Conservation (phyloP, 2,888 invertebrate species). For the Conus canariensis region DNA sequence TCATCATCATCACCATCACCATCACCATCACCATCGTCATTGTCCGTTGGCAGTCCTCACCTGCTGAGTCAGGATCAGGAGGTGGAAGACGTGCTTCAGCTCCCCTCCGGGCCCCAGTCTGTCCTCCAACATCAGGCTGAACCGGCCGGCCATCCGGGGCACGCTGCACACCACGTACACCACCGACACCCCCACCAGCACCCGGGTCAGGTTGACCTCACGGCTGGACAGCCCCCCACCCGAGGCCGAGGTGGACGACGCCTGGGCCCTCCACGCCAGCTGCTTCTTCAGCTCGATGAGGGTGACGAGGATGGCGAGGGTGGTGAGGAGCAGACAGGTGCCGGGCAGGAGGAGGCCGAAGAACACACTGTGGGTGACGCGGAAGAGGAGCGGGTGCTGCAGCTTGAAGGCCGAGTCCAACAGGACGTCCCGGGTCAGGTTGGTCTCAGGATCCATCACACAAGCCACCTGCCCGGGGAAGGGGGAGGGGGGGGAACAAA, state of each 20-base stretch:
- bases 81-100: not conserved
- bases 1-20: too few species aligned
- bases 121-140: not conserved
- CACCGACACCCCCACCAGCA: not conserved
- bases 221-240: too few species aligned
- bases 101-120: not conserved
- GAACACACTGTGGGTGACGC: not conserved
- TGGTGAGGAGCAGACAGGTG: not conserved
- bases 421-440: not conserved
- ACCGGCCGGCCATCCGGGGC: not conserved
- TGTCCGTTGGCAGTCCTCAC: not conserved
- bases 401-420: not conserved
- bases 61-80: not conserved
- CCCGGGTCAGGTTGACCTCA: not conserved
- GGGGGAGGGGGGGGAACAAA: too few species aligned
- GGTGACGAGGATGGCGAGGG: not conserved
- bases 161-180: slow-evolving; percentile 1
- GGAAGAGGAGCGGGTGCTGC: not conserved
- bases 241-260: not conserved
- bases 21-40: too few species aligned
- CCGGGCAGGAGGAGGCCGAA: not conserved
- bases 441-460: not conserved
- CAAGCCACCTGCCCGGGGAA: not conserved
- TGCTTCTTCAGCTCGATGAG: slow-evolving; percentile 10
- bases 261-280: not conserved